Evolutionary conservation across 2,888 invertebrate species (phyloP), one percentile per base, ranked within the genome.

Genomic region (Aleiodes testaceus): DNA sequence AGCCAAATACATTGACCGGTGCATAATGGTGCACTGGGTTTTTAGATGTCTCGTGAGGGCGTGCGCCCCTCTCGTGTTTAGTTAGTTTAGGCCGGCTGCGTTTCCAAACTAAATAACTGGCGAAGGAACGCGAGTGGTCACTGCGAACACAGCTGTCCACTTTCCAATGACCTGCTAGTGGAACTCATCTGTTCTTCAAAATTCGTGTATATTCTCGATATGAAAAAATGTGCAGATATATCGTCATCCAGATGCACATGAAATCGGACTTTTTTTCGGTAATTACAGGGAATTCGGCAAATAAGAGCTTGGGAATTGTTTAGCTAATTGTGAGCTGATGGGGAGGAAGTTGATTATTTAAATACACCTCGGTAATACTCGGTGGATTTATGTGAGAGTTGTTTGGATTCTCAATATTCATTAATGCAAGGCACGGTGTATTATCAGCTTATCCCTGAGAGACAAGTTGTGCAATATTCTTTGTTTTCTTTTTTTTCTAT

Each of bases 361-460:
- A 36, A 36, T 36, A 36, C 36, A 36, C 9, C 9, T 36, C 36
- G 36, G 6, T 36, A 36, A 36, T 36, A 36, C 9, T 36, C 36
- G 7, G 36, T 36, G 1, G 36, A 36, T 47, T 47, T 5, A 47
- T 14, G 16, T 14, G 47, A 47, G 16, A 47, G 16, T 45, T 59
- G n/a, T 52, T 64, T 53, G 18, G 5, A 18, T 50, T 65, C 47
- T 50, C 18, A 26, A 64, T 26, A 79, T 74, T 81, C 78, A 72
- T 66, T 82, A 83, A 82, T 84, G 84, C 85, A 86, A 87, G 87
- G 86, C 87, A 86, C 86, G 81, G 81, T 79, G 66, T 80, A 83
- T 80, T 80, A 85, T 84, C 82, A 82, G 81, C 79, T 80, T 75
- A 75, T 70, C 66, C 74, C 30, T 59, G 36, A 14, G 26, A 72